Percentiles rank a stretch among this genome's conserved stretches.
Evolutionary conservation across 1,140 invertebrate species (phyloP).

Genomic region (Drosophila ogumai): DNA sequence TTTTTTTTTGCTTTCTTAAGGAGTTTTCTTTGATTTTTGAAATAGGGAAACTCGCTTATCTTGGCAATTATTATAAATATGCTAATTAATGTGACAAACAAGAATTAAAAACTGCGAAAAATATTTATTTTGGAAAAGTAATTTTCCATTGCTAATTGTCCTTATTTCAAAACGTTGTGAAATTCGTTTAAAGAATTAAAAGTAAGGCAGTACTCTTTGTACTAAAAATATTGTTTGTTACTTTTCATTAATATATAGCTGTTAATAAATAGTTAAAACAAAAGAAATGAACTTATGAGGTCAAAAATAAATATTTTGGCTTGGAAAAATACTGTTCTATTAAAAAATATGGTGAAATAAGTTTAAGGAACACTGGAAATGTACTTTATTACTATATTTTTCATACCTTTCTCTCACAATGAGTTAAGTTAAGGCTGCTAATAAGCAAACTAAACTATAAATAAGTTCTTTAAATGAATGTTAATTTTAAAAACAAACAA

Average conservation of each 20-base stretch:
- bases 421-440: conserved; percentile 3
- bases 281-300: too few relatives aligned
- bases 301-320: not conserved
- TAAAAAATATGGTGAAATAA: conserved; percentile 4
- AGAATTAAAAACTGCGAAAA: not conserved
- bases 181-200: not conserved
- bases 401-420: not conserved
- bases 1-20: not conserved
- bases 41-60: not conserved
- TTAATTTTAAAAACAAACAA: conserved; percentile 9
- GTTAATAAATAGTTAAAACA: conserved; percentile 1
- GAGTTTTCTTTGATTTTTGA: conserved; percentile 1
- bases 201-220: not conserved
- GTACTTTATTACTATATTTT: not conserved
- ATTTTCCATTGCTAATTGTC: conserved; percentile 31
- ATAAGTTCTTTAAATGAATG: not conserved
- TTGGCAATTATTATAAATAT: not conserved
- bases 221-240: not conserved
- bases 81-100: conserved; percentile 1
- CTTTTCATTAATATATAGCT: conserved; percentile 4
- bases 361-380: not conserved
- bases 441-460: conserved; percentile 1
- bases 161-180: conserved; percentile 19
- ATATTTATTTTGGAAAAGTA: conserved; percentile 8
- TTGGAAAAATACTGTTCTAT: not conserved